Conservation (phyloP, 2,888 invertebrate species). For the Philhelius pedissequus region DNA sequence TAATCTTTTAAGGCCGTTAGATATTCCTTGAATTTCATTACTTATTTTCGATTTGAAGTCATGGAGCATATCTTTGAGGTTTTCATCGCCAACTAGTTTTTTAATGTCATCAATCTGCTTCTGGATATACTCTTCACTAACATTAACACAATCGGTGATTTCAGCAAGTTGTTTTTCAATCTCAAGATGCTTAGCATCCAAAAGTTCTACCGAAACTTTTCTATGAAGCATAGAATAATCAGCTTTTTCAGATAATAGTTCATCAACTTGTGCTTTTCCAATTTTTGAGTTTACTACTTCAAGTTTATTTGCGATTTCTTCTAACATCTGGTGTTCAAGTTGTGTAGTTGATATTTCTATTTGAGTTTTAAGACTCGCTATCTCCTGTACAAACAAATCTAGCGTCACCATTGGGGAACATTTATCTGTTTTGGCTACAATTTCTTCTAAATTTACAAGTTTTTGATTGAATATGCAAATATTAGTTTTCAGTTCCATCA, state of each 20-base stretch:
- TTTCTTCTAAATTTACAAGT: not conserved
- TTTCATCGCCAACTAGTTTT: conserved; percentile 82
- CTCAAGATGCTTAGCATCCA: conserved; percentile 81
- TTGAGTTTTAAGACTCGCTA: not conserved
- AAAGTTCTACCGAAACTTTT: conserved; percentile 87
- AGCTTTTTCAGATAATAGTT: conserved; percentile 87
- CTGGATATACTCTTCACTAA: conserved; percentile 73
- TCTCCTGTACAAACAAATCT: not conserved
- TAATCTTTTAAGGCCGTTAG: conserved; percentile 73
- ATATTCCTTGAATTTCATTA: conserved; percentile 74
- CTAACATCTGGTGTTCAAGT: not conserved
- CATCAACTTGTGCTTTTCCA: conserved; percentile 85
- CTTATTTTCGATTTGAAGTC: conserved; percentile 85
- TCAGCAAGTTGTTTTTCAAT: conserved; percentile 74
- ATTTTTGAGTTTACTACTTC: conserved; percentile 83
- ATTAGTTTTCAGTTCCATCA: conserved; percentile 17
- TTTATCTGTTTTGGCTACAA: not conserved
- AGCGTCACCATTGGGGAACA: not conserved
- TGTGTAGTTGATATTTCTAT: not conserved
- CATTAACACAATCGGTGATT: conserved; percentile 70
- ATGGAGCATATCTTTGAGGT: conserved; percentile 83
- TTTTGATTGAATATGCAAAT: conserved; percentile 10
- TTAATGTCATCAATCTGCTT: conserved; percentile 83
- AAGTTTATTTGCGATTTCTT: conserved; percentile 39
- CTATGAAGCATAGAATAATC: conserved; percentile 84